These are phyloP conservation scores for Drosophila hydei DNA, from an alignment of 1,140 invertebrate genomes.

Conservation along the genomic window DNA sequence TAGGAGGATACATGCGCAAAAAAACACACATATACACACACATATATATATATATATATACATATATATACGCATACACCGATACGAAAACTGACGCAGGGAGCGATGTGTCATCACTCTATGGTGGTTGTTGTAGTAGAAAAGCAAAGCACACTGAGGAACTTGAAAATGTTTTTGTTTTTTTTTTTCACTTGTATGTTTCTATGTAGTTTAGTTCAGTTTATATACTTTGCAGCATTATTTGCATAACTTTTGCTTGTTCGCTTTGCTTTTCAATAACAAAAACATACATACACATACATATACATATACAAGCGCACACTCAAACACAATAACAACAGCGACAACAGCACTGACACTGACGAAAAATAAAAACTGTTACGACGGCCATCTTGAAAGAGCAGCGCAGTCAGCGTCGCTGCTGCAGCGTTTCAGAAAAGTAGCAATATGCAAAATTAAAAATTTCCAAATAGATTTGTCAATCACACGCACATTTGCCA, in stretches of 20 bases:
- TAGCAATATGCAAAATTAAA: constrained; percentile 64
- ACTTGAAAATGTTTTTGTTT: constrained; percentile 57
- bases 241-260: constrained; percentile 72
- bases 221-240: constrained; percentile 51
- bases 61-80: constrained; percentile 29
- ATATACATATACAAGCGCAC: constrained; percentile 21
- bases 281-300: constrained; percentile 46
- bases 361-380: constrained; percentile 73
- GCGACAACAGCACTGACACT: constrained; percentile 61
- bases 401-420: constrained; percentile 54
- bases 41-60: constrained; percentile 23
- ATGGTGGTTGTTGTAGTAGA: constrained; percentile 60
- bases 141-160: constrained; percentile 20
- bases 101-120: constrained; percentile 72
- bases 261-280: constrained; percentile 70
- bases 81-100: constrained; percentile 44
- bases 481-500: constrained; percentile 35
- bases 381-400: constrained; percentile 79
- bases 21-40: constrained; percentile 35
- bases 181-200: constrained; percentile 20
- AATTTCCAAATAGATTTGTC: constrained; percentile 45
- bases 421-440: constrained; percentile 36
- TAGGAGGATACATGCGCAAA: constrained; percentile 71
- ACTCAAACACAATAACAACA: constrained; percentile 44
- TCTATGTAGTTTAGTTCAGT: constrained; percentile 36